Base-by-base conservation (phyloP, 2,888 invertebrate genomes). In the Polietes domitor region DNA sequence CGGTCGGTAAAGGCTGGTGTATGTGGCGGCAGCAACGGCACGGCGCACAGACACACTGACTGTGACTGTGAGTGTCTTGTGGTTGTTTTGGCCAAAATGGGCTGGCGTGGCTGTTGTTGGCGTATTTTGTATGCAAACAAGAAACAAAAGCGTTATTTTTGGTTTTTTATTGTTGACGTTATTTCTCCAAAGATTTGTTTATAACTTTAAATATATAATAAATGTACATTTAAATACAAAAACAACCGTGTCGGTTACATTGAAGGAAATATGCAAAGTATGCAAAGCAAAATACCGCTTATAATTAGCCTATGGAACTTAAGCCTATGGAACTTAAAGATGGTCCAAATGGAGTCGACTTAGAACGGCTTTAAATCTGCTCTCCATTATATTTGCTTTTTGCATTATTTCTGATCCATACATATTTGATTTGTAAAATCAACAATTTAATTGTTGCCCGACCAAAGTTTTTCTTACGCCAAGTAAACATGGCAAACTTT, bases 131-230 rank as follows among this genome's bases (percentile, higher is more conserved):
- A 68, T 79, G 55, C 74, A 74, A 77, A 70, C 41, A 15, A 63
- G 63, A 41, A 71, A 72, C 9, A 50, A 28, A 65, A 80, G 55
- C 77, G 74, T 63, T 80, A 75, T 83, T 77, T 80, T 75, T 70
- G 12, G 41, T 83, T 80, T 37, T 80, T 80, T 83, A 83, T 83
- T 80, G 80, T 58, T 80, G 75, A 80, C 75, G 77, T 80, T 80
- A 83, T 80, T 83, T 80, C 83, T 83, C 83, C 41, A 80, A 77
- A 83, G 83, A 83, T 80, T 83, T 80, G 80, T 80, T 80, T 83
- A 71, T 47, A 77, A 65, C 47, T 75, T 80, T 24, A 83, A 80
- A 83, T 77, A 61, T 79, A 68, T 76, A 79, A 79, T 76, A 79
- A 82, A 80, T 80, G 77, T 77, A 68, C 63, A 83, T 80, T 41